Conservation (phyloP, 2,113 vertebrate genomes). For the Muntiacus reevesi region DNA sequence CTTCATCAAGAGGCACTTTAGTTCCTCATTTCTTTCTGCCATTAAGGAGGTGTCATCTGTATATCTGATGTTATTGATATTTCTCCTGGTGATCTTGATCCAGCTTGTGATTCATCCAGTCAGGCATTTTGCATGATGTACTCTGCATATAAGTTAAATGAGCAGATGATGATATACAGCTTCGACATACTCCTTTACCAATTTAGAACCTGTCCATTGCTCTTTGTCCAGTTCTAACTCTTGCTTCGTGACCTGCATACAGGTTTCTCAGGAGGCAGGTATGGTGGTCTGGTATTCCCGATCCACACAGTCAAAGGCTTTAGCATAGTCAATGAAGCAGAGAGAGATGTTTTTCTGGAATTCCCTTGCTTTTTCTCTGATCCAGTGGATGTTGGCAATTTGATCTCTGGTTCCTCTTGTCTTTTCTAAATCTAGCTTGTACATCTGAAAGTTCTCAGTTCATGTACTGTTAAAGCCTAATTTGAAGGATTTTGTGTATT, state of each 20-base stretch:
- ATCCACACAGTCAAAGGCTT: neutral
- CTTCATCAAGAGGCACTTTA: neutral
- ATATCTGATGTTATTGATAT: neutral
- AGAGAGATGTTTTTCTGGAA: neutral
- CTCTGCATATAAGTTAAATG: neutral
- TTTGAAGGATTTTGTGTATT: neutral
- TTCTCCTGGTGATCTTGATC: neutral
- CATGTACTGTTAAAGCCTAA: neutral
- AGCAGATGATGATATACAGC: neutral
- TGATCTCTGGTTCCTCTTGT: neutral
- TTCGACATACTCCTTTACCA: neutral
- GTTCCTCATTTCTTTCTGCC: neutral
- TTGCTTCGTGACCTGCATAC: neutral
- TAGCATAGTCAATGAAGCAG: neutral
- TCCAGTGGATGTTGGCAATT: neutral
- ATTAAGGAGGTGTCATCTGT: neutral
- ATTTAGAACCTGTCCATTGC: neutral
- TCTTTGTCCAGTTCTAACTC: neutral
- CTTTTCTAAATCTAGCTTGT: neutral
- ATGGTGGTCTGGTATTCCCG: neutral
- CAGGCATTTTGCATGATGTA: neutral
- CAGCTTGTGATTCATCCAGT: neutral
- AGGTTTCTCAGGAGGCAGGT: neutral
- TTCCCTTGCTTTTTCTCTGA: neutral
- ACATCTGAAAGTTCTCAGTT: neutral